Evolutionary conservation across 2,113 vertebrate species (phyloP), one percentile per base, ranked within the genome.

Genomic region (Ceyx cyanopectus): DNA sequence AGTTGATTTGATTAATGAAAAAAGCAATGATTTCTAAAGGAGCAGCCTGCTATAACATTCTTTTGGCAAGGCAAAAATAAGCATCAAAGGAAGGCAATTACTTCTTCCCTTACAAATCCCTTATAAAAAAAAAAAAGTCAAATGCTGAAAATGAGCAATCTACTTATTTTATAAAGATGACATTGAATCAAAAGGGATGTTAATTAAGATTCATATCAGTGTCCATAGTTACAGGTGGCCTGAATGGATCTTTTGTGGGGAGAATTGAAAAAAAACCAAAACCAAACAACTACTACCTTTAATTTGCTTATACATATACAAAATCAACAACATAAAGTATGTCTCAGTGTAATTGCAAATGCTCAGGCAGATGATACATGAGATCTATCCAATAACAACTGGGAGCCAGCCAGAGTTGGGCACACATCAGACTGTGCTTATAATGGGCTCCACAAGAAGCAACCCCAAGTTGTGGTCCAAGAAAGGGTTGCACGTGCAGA

Each of bases 401-500:
- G 6, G 2, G 14, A 54, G n/a, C n/a, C 56, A 68, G 37, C 18
- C 68, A 21, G 34, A 3, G 24, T 7, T 2, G 2, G 32, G 23
- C 23, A n/a, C 23, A 16, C 2, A 4, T 21, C 51, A 14, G 26
- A 29, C 21, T 50, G 58, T 34, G 58, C 43, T 34, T 17, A 9
- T 8, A 40, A 7, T 1, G 17, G 24, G 40, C 40, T 54, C 56
- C 40, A 54, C 20, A 32, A 21, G 51, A 60, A 40, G 20, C 40
- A 17, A 29, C 20, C 8, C n/a, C 5, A 2, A 37, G 62, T 4
- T 1, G 0, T 32, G 46, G 16, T 2, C 16, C 56, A 54, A 37
- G 40, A n/a, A 32, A 29, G 32, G 27, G 41, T 23, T 61, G 56
- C 14, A 21, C 1, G 3, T 29, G 54, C 62, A 62, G 46, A 30